Percentiles rank a stretch among this genome's conserved stretches.
Evolutionary conservation across 2,113 vertebrate genomes (phyloP).

Genomic region (Epinephelus cyanopodus): DNA sequence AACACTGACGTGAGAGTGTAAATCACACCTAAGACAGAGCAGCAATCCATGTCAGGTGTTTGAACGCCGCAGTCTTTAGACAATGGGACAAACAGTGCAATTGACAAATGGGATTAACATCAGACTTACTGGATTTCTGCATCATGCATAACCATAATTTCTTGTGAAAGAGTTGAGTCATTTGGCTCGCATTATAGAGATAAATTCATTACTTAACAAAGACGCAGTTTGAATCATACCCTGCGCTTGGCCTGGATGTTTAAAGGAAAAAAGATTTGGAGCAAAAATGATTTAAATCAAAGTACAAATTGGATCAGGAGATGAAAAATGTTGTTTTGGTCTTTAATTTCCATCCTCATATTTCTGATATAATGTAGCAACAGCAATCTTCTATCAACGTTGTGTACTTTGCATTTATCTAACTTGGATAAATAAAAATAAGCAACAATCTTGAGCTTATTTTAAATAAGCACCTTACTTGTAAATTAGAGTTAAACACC

Average conservation of each 20-base stretch:
- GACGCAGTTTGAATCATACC: background rate
- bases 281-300: background rate
- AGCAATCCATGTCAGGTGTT: slow-evolving; percentile 1
- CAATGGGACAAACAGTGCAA: background rate
- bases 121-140: background rate
- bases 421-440: background rate
- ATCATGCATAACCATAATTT: background rate
- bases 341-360: background rate
- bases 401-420: background rate
- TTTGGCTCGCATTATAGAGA: background rate
- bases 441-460: background rate
- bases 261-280: background rate
- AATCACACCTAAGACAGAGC: slow-evolving; percentile 34
- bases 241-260: background rate
- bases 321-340: background rate
- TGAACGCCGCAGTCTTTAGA: background rate
- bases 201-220: background rate
- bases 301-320: background rate
- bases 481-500: background rate
- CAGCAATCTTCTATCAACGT: background rate
- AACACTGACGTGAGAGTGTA: slow-evolving; percentile 4
- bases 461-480: background rate
- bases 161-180: background rate
- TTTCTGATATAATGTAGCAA: background rate
- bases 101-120: background rate